phyloP scores from a whole-genome alignment of 2,113 vertebrate species.

The Caracal caracal region DNA sequence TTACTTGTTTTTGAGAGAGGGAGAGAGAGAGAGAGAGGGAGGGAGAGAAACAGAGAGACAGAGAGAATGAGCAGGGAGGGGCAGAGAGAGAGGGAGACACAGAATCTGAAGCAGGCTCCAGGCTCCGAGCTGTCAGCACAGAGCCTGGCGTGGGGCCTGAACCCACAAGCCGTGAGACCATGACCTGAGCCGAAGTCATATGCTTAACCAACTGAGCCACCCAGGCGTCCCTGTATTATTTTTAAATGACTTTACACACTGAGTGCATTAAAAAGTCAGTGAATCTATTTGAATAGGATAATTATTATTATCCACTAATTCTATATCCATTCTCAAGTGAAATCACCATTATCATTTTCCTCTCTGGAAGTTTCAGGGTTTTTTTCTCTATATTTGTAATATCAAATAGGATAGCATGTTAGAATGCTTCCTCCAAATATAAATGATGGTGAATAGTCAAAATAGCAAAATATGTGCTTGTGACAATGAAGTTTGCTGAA shows the following conservation, averaged over 20 bases:
- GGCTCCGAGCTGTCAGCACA: too few species aligned
- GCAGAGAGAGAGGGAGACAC: too few species aligned
- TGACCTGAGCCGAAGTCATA: too few species aligned
- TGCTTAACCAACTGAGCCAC: too few species aligned
- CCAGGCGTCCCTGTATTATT: not conserved
- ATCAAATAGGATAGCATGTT: not conserved
- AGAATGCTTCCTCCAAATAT: not conserved
- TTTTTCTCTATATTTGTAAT: not conserved
- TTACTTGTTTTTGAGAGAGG: too few species aligned
- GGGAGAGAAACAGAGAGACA: too few species aligned
- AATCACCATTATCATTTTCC: not conserved
- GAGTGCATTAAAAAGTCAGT: not conserved
- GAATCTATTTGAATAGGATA: not conserved
- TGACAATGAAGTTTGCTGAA: not conserved
- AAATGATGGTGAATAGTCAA: not conserved
- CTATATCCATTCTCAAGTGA: not conserved
- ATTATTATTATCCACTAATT: not conserved
- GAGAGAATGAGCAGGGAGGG: too few species aligned
- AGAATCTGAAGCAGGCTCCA: too few species aligned
- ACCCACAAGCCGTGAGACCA: too few species aligned
- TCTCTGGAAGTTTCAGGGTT: not conserved
- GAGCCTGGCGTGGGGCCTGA: too few species aligned
- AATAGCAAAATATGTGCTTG: not conserved
- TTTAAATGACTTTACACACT: not conserved
- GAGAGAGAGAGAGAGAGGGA: too few species aligned